Evolutionary conservation across 2,113 vertebrate species (phyloP), one percentile per base, ranked within the genome.

Genomic region (Bombycilla garrulus): DNA sequence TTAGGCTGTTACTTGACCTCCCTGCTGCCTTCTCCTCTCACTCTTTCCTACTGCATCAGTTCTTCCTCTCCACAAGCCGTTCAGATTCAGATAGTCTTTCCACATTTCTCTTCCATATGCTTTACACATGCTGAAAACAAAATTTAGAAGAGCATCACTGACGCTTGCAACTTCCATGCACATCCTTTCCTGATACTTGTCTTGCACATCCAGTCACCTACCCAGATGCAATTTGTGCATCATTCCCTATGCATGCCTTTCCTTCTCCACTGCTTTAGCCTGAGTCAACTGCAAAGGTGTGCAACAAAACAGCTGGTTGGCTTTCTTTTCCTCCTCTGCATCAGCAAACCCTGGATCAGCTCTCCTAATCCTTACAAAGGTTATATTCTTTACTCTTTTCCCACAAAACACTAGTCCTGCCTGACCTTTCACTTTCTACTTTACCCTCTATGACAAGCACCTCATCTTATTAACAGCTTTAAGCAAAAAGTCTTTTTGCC

Each of bases 361-460:
- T 58, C 51, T 94, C 72, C 53, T 93, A 97, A 95, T 86, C 92
- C 58, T 70, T 81, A 10, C 26, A 70, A 78, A 92, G 72, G 81
- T 84, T 91, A 40, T 44, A 57, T 93, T 69, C 56, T 86, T 94
- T 62, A 71, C 72, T 26, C 44, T 89, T 83, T 89, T 79, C 92
- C 69, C 57, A 88, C 40, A 47, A 84, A 93, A 11, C 64, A 66
- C 61, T 82, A 33, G 50, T 95, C 29, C 48, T 71, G 64, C 77
- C 31, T 88, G 78, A 91, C 82, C 82, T 93, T 79, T 72, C 40
- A 45, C 53, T 91, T 92, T 88, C 78, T 83, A 56, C 33, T 16
- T 66, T 74, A 36, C n/a, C 45, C 35, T 93, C 67, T 62, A 19
- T 81, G 88, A 88, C 60, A 74, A 94, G 67, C 13, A 57, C 40